Evolutionary conservation across 2,888 invertebrate genomes (phyloP).

Genomic region (Caenorhabditis sp.): DNA sequence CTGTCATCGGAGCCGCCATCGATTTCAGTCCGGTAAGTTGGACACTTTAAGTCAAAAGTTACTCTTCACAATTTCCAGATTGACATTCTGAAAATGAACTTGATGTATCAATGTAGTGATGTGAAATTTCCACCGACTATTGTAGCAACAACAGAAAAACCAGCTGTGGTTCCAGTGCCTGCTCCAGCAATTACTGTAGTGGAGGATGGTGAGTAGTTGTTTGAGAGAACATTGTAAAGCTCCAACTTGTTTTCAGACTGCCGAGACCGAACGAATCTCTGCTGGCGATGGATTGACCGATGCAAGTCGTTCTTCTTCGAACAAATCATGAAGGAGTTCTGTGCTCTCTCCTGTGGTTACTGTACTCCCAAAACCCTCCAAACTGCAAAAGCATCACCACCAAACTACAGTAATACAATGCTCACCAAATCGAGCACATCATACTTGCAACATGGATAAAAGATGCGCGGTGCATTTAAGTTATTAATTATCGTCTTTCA

Average conservation of each 20-base stretch:
- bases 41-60: too few species aligned
- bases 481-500: conserved; percentile 35
- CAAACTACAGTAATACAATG: conserved; percentile 55
- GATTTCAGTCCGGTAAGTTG: conserved; percentile 79
- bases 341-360: conserved; percentile 70
- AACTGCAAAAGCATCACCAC: conserved; percentile 57
- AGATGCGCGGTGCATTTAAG: neutral
- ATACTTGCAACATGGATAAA: conserved; percentile 57
- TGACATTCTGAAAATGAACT: conserved; percentile 82
- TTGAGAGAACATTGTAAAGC: neutral
- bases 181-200: conserved; percentile 48
- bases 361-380: conserved; percentile 61
- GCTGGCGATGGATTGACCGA: conserved; percentile 82
- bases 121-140: conserved; percentile 36
- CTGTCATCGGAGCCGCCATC: conserved; percentile 81
- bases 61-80: conserved; percentile 42
- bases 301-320: conserved; percentile 82
- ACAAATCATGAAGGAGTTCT: conserved; percentile 81
- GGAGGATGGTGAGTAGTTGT: conserved; percentile 60
- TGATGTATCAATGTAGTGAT: conserved; percentile 81
- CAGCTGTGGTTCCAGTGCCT: conserved; percentile 28
- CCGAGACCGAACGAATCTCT: conserved; percentile 80
- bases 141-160: conserved; percentile 26
- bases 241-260: conserved; percentile 67
- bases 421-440: conserved; percentile 62